Conservation (phyloP, 2,888 invertebrate species). For the Autographa pulchrina region DNA sequence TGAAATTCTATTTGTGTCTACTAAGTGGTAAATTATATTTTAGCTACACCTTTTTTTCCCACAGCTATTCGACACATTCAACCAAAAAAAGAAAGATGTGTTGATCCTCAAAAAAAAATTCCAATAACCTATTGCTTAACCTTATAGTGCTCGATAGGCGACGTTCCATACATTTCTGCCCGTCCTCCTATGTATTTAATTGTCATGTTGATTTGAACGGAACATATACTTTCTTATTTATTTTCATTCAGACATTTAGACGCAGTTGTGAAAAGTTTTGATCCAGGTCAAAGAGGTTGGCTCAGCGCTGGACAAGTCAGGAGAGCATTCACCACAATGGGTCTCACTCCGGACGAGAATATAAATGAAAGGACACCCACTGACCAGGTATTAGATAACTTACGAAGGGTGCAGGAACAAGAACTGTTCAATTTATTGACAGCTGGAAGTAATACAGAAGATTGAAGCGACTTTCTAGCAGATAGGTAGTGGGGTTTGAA, state of each 20-base stretch:
- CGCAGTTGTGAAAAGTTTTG: constrained; percentile 82
- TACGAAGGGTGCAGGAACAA: constrained; percentile 71
- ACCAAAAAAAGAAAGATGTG: no score
- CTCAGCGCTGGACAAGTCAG: constrained; percentile 78
- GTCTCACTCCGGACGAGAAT: constrained; percentile 64
- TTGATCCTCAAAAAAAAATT: no score
- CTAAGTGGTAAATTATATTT: no score
- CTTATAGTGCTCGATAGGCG: no score
- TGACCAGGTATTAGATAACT: constrained; percentile 65
- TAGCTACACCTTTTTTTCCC: no score
- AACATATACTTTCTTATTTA: not conserved
- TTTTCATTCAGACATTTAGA: constrained; percentile 73
- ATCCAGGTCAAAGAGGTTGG: constrained; percentile 83
- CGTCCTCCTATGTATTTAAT: not conserved
- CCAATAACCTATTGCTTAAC: no score
- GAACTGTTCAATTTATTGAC: constrained; percentile 60
- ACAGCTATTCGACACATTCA: no score
- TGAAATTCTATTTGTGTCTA: no score
- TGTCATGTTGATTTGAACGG: no score
- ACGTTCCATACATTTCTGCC: no score
- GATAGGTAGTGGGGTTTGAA: not conserved
- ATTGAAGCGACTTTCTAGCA: not conserved
- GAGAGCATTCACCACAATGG: constrained; percentile 73
- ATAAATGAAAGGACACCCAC: constrained; percentile 68
- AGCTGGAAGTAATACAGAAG: not conserved